These are phyloP conservation scores for Melanaphis sacchari DNA, from an alignment of 1,140 invertebrate genomes.

Conservation along the genomic window DNA sequence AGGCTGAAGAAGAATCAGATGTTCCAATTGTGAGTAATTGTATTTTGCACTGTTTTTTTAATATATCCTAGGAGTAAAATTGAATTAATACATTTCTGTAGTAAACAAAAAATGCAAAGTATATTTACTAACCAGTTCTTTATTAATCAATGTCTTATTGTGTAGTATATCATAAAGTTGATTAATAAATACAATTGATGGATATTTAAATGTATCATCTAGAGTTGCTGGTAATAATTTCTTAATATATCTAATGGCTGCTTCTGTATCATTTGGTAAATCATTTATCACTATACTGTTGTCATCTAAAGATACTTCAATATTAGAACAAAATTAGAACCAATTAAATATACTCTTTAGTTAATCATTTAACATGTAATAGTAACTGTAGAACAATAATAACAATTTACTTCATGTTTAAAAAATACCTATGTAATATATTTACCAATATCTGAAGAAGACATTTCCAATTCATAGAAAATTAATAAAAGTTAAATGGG, in stretches of 20 bases:
- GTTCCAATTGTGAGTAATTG: conserved; percentile 49
- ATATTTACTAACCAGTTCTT: conserved; percentile 46
- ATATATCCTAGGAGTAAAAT: conserved; percentile 32
- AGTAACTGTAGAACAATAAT: neutral
- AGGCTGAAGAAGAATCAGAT: conserved; percentile 18
- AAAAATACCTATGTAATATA: neutral
- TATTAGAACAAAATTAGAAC: neutral
- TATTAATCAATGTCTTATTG: conserved; percentile 50
- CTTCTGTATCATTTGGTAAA: conserved; percentile 58
- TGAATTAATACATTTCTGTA: neutral
- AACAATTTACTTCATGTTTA: neutral
- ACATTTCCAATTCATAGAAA: neutral
- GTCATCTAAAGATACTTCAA: neutral
- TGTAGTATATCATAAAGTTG: conserved; percentile 56
- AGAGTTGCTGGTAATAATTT: neutral
- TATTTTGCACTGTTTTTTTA: conserved; percentile 53
- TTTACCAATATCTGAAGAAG: conserved; percentile 16
- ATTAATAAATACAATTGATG: conserved; percentile 50
- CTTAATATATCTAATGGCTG: conserved; percentile 49
- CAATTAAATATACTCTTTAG: neutral
- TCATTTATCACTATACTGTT: neutral
- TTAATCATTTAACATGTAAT: neutral
- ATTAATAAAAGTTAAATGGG: neutral
- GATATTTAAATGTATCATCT: conserved; percentile 35
- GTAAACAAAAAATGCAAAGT: neutral